Base-by-base conservation (phyloP, 2,888 invertebrate species). In the Dryomyza anilis region DNA sequence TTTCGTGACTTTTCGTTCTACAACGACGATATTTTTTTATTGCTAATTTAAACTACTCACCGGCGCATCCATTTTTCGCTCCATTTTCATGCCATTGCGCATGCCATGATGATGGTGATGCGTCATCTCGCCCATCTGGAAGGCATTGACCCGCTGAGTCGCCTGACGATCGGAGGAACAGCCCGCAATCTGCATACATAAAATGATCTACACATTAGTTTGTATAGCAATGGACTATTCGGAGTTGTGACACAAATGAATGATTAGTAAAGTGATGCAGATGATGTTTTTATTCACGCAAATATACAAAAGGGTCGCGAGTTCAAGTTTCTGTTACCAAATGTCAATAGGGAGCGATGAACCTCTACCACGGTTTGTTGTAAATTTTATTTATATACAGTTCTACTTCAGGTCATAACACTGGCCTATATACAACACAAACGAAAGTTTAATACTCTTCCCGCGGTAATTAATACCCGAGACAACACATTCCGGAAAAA, bases 121-220 rank as follows among this genome's bases (percentile, higher is more conserved):
- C 14, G 89, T 87, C 78, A 89, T 86, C 78, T 94, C 93, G 78
- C 92, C 92, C 93, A 94, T 92, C 29, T 93, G 93, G 85, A 94
- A 93, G 6, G 92, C 87, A 76, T 91, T 91, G 30, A 92, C 89
- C 66, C 92, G 87, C 60, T 90, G 89, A 68, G 87, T 87, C 73
- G 87, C 88, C 65, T 89, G 89, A 58, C 89, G 87, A 75, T 94
- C 94, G 14, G 93, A 90, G 23, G 89, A 86, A 79, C 92, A 93
- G 67, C 91, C 89, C 63, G 90, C 87, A 74, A 93, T 85, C 93
- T 94, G 86, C 67, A 86, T 83, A 77, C 82, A 82, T 71, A 80
- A 81, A 74, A 78, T 80, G 63, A 83, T 77, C 82, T 82, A 64
- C 63, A 68, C 63, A 74, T 76, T 77, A 78, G 73, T 69, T 71